Conservation (phyloP, 1,140 invertebrate species). For the Battus philenor region DNA sequence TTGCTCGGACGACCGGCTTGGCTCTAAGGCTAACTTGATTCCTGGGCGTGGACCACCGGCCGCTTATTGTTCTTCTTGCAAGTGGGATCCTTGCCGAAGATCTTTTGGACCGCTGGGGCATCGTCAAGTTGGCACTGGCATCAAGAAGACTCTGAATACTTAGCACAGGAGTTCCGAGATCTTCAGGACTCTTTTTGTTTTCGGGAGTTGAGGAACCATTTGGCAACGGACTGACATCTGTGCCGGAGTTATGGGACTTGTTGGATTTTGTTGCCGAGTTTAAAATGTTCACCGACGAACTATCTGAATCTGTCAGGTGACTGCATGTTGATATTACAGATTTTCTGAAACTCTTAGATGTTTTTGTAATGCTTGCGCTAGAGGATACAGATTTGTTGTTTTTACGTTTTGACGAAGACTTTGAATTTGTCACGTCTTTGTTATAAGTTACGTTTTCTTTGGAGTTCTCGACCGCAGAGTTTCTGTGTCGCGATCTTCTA, state of each 20-base stretch:
- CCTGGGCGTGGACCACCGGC: conserved; percentile 19
- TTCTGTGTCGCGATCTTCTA: conserved; percentile 14
- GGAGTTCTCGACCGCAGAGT: neutral
- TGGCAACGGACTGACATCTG: conserved; percentile 6
- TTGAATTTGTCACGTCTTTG: neutral
- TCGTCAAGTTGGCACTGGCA: conserved; percentile 29
- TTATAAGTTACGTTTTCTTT: neutral
- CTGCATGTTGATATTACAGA: too few relatives aligned
- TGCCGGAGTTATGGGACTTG: conserved; percentile 13
- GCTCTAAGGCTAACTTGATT: conserved; percentile 24
- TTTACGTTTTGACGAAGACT: too few relatives aligned
- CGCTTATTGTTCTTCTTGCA: conserved; percentile 25
- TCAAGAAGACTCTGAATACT: conserved; percentile 51
- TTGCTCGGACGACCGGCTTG: conserved; percentile 28
- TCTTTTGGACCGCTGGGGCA: conserved; percentile 26
- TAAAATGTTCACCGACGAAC: too few relatives aligned
- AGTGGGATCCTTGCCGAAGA: conserved; percentile 13
- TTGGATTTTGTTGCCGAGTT: too few relatives aligned
- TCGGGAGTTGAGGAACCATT: conserved; percentile 42
- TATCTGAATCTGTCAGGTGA: too few relatives aligned
- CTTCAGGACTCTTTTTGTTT: conserved; percentile 37
- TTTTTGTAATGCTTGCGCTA: too few relatives aligned
- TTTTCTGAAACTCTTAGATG: too few relatives aligned
- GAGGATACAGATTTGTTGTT: too few relatives aligned
- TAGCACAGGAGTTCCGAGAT: conserved; percentile 44